A percentile compares a stretch with the other conserved stretches of the same genome.
Evolutionary conservation across 2,888 invertebrate genomes (phyloP).

Genomic region (Pogonocherus hispidulus): DNA sequence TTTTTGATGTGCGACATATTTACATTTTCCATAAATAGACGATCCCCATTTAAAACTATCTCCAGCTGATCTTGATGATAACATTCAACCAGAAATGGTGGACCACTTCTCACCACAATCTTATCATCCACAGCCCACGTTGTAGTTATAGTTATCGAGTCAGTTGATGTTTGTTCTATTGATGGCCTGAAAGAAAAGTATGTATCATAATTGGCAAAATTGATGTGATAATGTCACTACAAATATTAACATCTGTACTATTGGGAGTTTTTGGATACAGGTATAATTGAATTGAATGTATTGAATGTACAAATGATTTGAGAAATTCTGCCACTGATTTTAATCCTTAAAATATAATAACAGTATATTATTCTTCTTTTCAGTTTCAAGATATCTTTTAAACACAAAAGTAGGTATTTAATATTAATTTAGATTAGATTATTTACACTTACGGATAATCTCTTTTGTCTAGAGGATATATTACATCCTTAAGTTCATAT

Average conservation of each 20-base stretch:
- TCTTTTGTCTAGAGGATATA: not conserved
- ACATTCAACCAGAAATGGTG: conserved; percentile 16
- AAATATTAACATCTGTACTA: too few relatives aligned
- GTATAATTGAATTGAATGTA: too few relatives aligned
- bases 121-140: not conserved
- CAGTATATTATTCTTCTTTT: too few relatives aligned
- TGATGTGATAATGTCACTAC: too few relatives aligned
- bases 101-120: not conserved
- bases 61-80: conserved; percentile 1
- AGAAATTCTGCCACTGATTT: too few relatives aligned
- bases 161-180: not conserved
- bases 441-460: not conserved
- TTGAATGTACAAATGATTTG: too few relatives aligned
- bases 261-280: too few relatives aligned
- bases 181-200: not conserved
- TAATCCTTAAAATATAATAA: too few relatives aligned
- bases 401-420: too few relatives aligned
- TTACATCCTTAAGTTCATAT: not conserved
- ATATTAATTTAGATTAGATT: too few relatives aligned
- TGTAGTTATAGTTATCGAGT: not conserved
- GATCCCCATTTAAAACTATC: conserved; percentile 1
- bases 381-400: too few relatives aligned
- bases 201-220: too few relatives aligned
- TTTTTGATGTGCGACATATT: conserved; percentile 6
- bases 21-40: conserved; percentile 10